Evolutionary conservation across 2,113 vertebrate species (phyloP).

Genomic region (Dipodomys stephensi): DNA sequence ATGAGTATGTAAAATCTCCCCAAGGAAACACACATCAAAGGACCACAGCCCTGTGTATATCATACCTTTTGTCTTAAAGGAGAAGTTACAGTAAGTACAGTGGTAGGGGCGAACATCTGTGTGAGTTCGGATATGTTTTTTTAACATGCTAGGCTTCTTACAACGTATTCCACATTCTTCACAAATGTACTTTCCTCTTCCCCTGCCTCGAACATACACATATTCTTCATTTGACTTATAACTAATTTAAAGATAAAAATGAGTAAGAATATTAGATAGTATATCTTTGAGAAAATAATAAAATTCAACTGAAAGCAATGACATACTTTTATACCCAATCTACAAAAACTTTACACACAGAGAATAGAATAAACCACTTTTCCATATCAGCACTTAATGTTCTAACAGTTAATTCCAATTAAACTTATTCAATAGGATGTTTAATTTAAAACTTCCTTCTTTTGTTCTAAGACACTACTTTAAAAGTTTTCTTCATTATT

Average conservation of each 20-base stretch:
- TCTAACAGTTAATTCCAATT: constrained; percentile 38
- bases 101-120: constrained; percentile 98
- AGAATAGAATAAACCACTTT: constrained; percentile 32
- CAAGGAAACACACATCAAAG: not conserved
- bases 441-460: constrained; percentile 40
- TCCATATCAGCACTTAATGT: constrained; percentile 11
- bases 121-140: constrained; percentile 99
- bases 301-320: constrained; percentile 63
- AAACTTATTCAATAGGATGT: not conserved
- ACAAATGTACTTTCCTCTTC: constrained; percentile 98
- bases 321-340: constrained; percentile 42
- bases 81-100: constrained; percentile 98
- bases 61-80: constrained; percentile 99
- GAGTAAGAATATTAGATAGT: constrained; percentile 48
- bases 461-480: not conserved
- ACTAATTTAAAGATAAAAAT: constrained; percentile 84
- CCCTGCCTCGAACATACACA: constrained; percentile 97
- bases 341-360: constrained; percentile 21
- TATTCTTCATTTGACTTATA: constrained; percentile 99
- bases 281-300: constrained; percentile 50
- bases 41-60: not conserved
- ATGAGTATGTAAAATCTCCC: not conserved
- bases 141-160: constrained; percentile 99
- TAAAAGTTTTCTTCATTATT: constrained; percentile 6
- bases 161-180: constrained; percentile 99